Percentiles rank a stretch among this genome's conserved stretches.
phyloP scores from a whole-genome alignment of 2,888 invertebrate species.

The Diarsia dahlii region DNA sequence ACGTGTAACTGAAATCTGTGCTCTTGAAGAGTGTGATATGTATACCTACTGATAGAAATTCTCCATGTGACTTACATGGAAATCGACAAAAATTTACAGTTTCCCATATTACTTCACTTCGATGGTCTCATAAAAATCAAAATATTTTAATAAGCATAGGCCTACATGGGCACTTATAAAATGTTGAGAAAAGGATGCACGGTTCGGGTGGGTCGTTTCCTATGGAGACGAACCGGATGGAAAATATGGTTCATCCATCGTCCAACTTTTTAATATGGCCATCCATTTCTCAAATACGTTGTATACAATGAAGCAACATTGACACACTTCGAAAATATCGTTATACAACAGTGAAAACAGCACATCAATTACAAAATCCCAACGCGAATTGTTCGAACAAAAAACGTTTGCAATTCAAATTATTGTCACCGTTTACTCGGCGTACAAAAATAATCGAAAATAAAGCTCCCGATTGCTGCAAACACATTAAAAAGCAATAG shows the following conservation, averaged over 20 bases:
- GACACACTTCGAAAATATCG: background rate
- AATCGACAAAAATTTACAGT: too few species aligned
- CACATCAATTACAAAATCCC: constrained; percentile 50
- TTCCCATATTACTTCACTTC: too few species aligned
- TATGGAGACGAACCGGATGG: too few species aligned
- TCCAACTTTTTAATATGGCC: background rate
- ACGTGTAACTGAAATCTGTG: background rate
- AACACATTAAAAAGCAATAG: constrained; percentile 85
- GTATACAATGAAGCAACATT: background rate
- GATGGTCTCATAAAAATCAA: too few species aligned
- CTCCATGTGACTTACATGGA: too few species aligned
- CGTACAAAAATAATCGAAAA: constrained; percentile 71
- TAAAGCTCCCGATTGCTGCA: constrained; percentile 73
- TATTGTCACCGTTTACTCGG: constrained; percentile 67
- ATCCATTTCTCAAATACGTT: background rate
- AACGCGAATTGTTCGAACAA: constrained; percentile 30
- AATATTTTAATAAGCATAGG: too few species aligned
- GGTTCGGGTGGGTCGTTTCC: too few species aligned
- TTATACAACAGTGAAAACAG: constrained; percentile 26
- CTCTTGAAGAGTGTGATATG: background rate
- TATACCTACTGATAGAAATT: too few species aligned
- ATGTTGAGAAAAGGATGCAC: too few species aligned
- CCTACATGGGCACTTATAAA: too few species aligned
- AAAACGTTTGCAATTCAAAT: constrained; percentile 67
- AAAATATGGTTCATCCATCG: too few species aligned